phyloP scores from a whole-genome alignment of 2,797 vertebrate genomes.

The Hydrophis major region DNA sequence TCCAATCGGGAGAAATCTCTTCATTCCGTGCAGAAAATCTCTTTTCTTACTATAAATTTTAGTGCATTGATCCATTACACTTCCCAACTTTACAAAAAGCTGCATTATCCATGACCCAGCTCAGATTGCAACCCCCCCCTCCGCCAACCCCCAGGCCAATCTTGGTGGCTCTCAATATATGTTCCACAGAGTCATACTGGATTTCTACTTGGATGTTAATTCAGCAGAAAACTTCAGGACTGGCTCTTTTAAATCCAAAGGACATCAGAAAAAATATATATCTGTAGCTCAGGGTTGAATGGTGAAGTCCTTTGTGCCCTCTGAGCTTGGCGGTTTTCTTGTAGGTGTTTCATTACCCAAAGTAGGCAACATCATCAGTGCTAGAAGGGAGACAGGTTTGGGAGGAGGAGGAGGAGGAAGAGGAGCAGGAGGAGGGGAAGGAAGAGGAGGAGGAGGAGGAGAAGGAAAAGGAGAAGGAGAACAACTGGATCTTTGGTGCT shows the following conservation, averaged over 20 bases:
- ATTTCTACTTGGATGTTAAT: neutral
- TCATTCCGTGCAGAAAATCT: neutral
- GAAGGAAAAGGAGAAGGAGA: too few relatives aligned
- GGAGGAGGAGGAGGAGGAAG: too few relatives aligned
- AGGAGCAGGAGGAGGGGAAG: too few relatives aligned
- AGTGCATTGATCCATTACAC: neutral
- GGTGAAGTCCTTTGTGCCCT: too few relatives aligned
- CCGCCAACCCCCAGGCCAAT: neutral
- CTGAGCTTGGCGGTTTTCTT: too few relatives aligned
- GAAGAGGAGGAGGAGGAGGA: rapidly evolving
- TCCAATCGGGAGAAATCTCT: neutral
- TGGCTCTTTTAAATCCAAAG: neutral
- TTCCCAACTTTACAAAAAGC: neutral
- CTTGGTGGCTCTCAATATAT: neutral
- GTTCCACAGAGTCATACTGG: neutral
- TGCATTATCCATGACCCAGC: neutral
- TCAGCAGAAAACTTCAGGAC: neutral
- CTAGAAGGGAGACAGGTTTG: too few relatives aligned
- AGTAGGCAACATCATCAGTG: too few relatives aligned
- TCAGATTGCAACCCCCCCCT: neutral
- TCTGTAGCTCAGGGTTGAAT: too few relatives aligned
- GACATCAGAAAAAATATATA: neutral
- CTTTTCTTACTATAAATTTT: neutral
- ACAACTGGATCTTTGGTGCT: too few relatives aligned
- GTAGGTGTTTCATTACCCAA: neutral